Evolutionary conservation across 35 echinoderm and acorn worm species (phyloP), one percentile per base, ranked within the genome.

Genomic region (Holothuria glaberrima): DNA sequence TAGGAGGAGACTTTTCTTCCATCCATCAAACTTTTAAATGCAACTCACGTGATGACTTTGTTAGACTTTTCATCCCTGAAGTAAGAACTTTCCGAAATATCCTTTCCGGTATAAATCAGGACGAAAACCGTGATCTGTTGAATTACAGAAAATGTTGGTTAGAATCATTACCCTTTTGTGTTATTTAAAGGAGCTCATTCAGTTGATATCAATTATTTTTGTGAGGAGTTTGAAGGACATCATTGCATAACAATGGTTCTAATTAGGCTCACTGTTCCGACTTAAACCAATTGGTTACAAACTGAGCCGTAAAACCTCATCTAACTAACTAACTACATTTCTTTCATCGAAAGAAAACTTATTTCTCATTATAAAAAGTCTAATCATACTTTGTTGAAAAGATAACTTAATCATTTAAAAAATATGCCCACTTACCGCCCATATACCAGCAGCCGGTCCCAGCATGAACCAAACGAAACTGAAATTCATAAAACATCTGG

Each of bases 1-100:
- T 41, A 41, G 36, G 7, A 41, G 36, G 36, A 41, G 36, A 41
- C 36, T 41, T 41, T 41, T 7, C 36, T 41, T 41, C 36, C 36
- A n/a, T n/a, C 36, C 7, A 4, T 41, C 36, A 2, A 5, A 54
- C 5, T 14, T 54, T 5, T 12, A 54, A 14, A 17, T 54, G 50
- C 9, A 54, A 77, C 90, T 91, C 86, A 99, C 97, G 90, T 89
- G 59, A 95, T 92, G 16, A 95, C 88, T 89, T 99, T 99, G 69
- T 99, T 99, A 9, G 93, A 91, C 67, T 99, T 90, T 64, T 88
- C 89, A 56, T 99, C 97, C 86, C 93, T 95, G 4, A 91, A 95
- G 61, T 99, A 99, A 17, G 97, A 95, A 78, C 97, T 99, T 32
- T 99, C 97, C 70, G 94, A 92, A 7, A 99, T 99, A 62, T 94